These are phyloP conservation scores for Apogon hyalosoma DNA, from an alignment of 2,797 vertebrate genomes.

Conservation along the genomic window DNA sequence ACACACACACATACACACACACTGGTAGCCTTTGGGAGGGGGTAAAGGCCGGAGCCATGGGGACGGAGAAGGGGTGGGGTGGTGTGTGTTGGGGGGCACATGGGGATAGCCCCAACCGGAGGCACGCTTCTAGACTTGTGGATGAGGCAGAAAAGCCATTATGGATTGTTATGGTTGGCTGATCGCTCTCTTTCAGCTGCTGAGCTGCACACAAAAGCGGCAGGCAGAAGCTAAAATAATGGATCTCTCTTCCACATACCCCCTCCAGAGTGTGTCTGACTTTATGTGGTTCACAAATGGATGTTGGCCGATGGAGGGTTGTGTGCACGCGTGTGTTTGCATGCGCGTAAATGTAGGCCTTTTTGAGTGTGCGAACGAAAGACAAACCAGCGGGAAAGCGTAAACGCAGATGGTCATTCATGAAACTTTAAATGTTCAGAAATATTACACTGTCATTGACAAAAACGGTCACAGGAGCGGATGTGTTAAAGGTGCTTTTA, in stretches of 20 bases:
- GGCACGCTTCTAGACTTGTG: slow-evolving; percentile 86
- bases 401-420: slow-evolving; percentile 21
- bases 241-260: slow-evolving; percentile 69
- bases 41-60: no score
- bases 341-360: slow-evolving; percentile 1
- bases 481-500: slow-evolving; percentile 32
- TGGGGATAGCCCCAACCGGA: slow-evolving; percentile 77
- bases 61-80: neutral
- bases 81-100: slow-evolving; percentile 21
- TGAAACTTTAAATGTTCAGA: slow-evolving; percentile 17
- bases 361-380: slow-evolving; percentile 2
- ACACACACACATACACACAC: slow-evolving; percentile 48
- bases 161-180: slow-evolving; percentile 86
- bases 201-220: slow-evolving; percentile 84
- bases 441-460: slow-evolving; percentile 44
- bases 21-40: no score
- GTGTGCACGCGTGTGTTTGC: slow-evolving; percentile 13
- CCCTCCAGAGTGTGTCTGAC: slow-evolving; percentile 61
- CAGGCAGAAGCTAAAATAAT: slow-evolving; percentile 84
- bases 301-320: slow-evolving; percentile 62
- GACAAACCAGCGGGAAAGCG: neutral
- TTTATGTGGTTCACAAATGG: slow-evolving; percentile 75
- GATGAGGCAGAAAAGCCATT: slow-evolving; percentile 87
- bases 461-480: slow-evolving; percentile 26
- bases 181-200: slow-evolving; percentile 82